Evolutionary conservation across 2,888 invertebrate species (phyloP), one percentile per base, ranked within the genome.

Genomic region (Melinopterus prodromus): DNA sequence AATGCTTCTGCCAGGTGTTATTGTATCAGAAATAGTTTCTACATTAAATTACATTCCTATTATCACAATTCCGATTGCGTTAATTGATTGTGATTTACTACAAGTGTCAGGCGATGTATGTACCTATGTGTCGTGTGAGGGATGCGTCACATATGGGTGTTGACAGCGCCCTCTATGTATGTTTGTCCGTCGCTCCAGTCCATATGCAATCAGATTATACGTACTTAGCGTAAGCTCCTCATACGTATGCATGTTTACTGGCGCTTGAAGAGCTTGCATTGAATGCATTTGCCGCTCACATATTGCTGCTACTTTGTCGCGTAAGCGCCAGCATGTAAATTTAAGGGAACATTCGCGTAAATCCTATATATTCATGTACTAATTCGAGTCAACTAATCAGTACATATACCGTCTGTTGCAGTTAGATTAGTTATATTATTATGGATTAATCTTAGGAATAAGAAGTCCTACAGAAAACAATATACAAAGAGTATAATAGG

Each of bases 61-160:
- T 26, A 26, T 2, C 3, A 26, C 26, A 26, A 26, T 26, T 26
- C 26, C 26, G 26, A 26, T 26, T 3, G 26, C 3, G 26, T 26
- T 26, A 26, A 26, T 26, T 26, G 26, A 26, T 26, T 26, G 26
- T 1, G 26, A 26, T 26, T 2, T 26, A 26, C 26, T 26, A 26
- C 26, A 53, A 3, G 53, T 53, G 53, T 53, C 53, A 53, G 53
- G 12, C 5, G 12, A 53, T 12, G 12, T 53, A 4, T 53, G 53
- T 7, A 38, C 9, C 6, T 9, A 53, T 53, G 53, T 53, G 53
- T 53, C 12, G 53, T 53, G 53, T 7, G 12, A 53, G 53, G 12
- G 53, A 53, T 53, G 53, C 53, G 53, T 53, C 53, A 53, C 53
- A 53, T 53, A 53, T 53, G 53, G 53, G 53, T 53, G 53, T 53